Conservation (phyloP, 2,888 invertebrate species). For the Leptopterna dolabrata region DNA sequence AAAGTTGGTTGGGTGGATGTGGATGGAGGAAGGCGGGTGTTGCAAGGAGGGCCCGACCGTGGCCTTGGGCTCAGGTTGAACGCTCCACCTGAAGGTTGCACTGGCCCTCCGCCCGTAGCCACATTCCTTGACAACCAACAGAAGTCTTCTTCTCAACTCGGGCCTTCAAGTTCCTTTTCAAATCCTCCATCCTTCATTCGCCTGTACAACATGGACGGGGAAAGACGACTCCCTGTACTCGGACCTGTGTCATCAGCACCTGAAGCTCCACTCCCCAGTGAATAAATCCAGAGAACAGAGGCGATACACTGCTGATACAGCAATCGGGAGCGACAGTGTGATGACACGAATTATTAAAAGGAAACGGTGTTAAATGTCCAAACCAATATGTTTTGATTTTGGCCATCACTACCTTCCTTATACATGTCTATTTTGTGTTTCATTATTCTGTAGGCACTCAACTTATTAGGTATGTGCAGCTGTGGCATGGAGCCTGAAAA, state of each 20-base stretch:
- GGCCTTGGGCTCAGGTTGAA: slow-evolving; percentile 53
- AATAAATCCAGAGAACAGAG: no score
- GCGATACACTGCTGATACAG: no score
- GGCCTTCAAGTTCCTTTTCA: neutral
- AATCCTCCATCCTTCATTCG: slow-evolving; percentile 3
- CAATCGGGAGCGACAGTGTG: no score
- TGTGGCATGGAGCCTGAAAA: no score
- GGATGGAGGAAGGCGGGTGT: slow-evolving; percentile 46
- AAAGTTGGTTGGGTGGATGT: slow-evolving; percentile 36
- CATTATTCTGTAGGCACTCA: no score
- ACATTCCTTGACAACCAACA: slow-evolving; percentile 54
- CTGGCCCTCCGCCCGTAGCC: slow-evolving; percentile 40
- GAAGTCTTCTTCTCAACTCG: slow-evolving; percentile 53
- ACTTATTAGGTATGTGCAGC: no score
- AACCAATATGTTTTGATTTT: no score
- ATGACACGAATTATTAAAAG: no score
- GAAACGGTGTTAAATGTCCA: no score
- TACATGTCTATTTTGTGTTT: no score
- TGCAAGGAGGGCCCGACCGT: slow-evolving; percentile 50
- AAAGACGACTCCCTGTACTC: no score
- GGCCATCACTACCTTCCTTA: no score
- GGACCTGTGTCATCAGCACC: neutral
- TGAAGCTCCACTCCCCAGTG: neutral
- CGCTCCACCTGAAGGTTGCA: slow-evolving; percentile 54
- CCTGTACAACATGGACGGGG: neutral